Percentiles rank a stretch among this genome's conserved stretches.
phyloP scores from a whole-genome alignment of 2,888 invertebrate genomes.

The Dyspetes luteomarginatus region DNA sequence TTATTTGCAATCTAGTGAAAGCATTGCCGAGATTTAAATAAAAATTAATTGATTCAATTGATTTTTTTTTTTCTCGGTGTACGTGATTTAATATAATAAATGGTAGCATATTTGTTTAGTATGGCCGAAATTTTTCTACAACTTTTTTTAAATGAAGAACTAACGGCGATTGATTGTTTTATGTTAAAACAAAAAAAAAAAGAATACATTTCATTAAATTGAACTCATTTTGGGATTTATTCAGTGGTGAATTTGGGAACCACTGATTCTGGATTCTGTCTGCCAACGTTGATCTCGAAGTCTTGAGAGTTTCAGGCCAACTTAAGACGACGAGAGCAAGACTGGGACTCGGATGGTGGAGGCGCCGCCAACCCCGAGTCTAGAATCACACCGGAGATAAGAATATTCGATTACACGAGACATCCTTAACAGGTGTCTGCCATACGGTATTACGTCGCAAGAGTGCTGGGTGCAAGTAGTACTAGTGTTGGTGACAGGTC shows the following conservation, averaged over 20 bases:
- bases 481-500: constrained; percentile 43
- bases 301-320: constrained; percentile 21
- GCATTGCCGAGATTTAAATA: no score
- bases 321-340: constrained; percentile 6
- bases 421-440: constrained; percentile 63
- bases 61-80: no score
- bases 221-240: not conserved
- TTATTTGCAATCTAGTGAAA: no score
- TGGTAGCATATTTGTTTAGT: no score
- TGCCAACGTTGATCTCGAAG: constrained; percentile 2
- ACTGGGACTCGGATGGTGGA: not conserved
- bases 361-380: constrained; percentile 9
- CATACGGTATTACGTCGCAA: constrained; percentile 34
- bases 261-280: not conserved
- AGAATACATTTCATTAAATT: no score
- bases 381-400: constrained; percentile 58
- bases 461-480: not conserved
- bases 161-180: no score
- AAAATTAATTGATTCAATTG: no score
- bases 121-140: no score
- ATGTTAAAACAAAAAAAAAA: no score
- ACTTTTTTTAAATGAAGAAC: no score
- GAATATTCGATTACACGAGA: constrained; percentile 64
- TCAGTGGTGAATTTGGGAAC: not conserved
- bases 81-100: no score